phyloP scores from a whole-genome alignment of 2,113 vertebrate species.

The Choloepus hoffmanni region DNA sequence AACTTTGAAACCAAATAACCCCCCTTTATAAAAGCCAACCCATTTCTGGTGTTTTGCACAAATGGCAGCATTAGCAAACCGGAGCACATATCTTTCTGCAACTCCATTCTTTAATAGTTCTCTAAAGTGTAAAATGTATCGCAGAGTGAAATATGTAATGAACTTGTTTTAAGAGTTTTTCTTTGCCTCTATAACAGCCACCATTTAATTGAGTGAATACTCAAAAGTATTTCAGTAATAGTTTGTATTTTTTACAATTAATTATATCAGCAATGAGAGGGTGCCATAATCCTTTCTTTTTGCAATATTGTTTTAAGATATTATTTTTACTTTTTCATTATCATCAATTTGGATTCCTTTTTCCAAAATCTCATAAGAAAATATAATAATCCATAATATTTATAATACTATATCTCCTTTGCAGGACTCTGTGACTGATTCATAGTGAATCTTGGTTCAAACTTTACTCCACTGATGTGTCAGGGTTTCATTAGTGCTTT shows the following conservation, averaged over 20 bases:
- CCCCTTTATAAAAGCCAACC: too few relatives aligned
- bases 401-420: conserved; percentile 21
- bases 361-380: conserved; percentile 10
- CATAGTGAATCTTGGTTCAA: neutral
- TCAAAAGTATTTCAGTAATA: neutral
- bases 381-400: neutral
- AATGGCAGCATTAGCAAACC: too few relatives aligned
- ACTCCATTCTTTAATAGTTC: neutral
- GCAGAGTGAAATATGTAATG: neutral
- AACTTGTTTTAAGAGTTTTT: neutral
- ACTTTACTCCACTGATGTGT: neutral
- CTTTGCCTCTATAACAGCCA: neutral
- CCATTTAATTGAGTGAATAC: neutral
- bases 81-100: neutral
- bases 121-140: neutral
- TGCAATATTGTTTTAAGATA: neutral
- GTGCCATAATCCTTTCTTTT: neutral
- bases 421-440: neutral
- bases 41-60: too few relatives aligned
- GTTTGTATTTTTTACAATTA: neutral
- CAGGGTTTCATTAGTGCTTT: neutral
- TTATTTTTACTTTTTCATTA: neutral
- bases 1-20: too few relatives aligned
- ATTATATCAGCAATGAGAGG: neutral
- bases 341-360: conserved; percentile 1